phyloP scores from a whole-genome alignment of 2,113 vertebrate genomes.

The Mesoclemmys tuberculata region DNA sequence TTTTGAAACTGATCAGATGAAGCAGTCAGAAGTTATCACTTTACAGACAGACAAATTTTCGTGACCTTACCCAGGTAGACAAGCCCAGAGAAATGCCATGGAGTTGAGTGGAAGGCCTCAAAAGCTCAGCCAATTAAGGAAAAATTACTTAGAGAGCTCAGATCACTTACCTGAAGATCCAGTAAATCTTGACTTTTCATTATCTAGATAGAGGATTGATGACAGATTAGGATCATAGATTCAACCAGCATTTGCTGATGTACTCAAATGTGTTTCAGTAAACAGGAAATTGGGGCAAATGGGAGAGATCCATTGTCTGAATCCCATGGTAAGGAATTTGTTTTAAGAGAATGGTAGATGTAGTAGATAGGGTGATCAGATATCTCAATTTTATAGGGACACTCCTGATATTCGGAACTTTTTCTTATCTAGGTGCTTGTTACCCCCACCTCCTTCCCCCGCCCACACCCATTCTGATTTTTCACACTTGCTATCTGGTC shows the following conservation, averaged over 20 bases:
- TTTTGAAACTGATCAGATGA: not conserved
- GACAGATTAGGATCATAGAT: not conserved
- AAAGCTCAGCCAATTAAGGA: not conserved
- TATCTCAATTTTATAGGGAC: too few relatives aligned
- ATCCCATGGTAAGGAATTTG: not conserved
- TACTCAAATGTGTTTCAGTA: rapidly evolving
- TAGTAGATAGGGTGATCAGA: not conserved
- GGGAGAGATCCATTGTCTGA: not conserved
- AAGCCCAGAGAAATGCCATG: not conserved
- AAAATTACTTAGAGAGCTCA: not conserved
- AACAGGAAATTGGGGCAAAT: not conserved
- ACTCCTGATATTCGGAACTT: too few relatives aligned
- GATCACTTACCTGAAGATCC: not conserved
- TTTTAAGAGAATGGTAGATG: not conserved
- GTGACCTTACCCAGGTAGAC: not conserved
- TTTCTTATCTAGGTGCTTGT: too few relatives aligned
- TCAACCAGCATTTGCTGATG: not conserved
- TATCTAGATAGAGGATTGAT: conserved; percentile 47
- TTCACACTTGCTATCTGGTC: too few relatives aligned
- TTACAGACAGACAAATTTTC: not conserved
- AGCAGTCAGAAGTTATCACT: not conserved
- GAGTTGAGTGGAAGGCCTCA: not conserved
- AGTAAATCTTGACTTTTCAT: not conserved
- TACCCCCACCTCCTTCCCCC: too few relatives aligned
- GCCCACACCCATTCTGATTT: too few relatives aligned